phyloP scores from a whole-genome alignment of 2,888 invertebrate species.

The Osmoderma eremita region DNA sequence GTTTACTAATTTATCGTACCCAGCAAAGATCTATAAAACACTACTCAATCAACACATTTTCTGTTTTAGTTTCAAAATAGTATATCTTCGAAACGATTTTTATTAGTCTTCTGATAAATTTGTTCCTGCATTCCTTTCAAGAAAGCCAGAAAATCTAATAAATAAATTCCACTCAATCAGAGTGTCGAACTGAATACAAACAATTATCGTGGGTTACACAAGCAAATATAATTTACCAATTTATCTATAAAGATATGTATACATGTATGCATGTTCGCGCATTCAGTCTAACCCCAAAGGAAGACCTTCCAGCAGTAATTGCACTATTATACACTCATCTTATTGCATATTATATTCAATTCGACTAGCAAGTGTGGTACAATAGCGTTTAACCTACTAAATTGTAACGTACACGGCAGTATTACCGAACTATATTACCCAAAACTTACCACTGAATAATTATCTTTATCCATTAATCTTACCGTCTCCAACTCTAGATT shows the following conservation, averaged over 20 bases:
- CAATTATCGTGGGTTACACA: too few species aligned
- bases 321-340: slow-evolving; percentile 5
- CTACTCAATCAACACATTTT: too few species aligned
- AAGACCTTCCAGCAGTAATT: slow-evolving; percentile 1
- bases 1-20: too few species aligned
- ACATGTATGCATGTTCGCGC: background rate
- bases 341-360: slow-evolving; percentile 2
- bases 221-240: slow-evolving; percentile 10
- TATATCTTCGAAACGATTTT: too few species aligned
- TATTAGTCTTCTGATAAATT: too few species aligned
- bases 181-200: too few species aligned
- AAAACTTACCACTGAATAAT: background rate
- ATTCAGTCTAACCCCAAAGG: background rate
- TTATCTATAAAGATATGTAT: background rate
- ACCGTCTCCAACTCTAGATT: background rate
- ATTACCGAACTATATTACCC: background rate
- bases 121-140: too few species aligned
- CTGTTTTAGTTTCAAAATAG: too few species aligned
- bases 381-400: background rate
- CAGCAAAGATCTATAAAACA: too few species aligned
- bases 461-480: slow-evolving; percentile 3
- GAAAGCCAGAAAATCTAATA: too few species aligned
- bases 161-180: too few species aligned
- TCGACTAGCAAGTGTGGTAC: background rate
- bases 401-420: background rate